Evolutionary conservation across 2,113 vertebrate species (phyloP).

Genomic region (Brachypteracias leptosomus): DNA sequence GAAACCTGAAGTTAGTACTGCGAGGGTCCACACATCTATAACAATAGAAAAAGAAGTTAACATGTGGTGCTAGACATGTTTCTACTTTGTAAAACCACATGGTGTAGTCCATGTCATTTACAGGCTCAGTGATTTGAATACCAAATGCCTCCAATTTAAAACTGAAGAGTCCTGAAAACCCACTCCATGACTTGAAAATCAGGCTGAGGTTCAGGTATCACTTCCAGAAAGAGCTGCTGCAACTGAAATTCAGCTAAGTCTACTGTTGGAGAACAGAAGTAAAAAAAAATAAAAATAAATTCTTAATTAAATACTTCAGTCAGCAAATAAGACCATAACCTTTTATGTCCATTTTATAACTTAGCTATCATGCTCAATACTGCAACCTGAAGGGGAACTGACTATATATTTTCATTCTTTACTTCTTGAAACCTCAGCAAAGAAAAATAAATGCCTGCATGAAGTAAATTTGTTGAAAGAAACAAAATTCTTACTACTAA

Average conservation of each 20-base stretch:
- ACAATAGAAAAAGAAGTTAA: background rate
- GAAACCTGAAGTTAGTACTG: background rate
- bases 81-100: background rate
- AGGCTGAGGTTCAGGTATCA: background rate
- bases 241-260: background rate
- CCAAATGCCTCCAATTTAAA: background rate
- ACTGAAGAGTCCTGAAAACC: background rate
- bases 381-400: background rate
- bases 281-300: too few relatives aligned
- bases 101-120: background rate
- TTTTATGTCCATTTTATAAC: background rate
- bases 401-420: background rate
- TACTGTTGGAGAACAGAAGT: background rate
- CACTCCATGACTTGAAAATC: background rate
- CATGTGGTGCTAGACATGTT: accelerated
- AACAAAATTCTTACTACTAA: background rate
- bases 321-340: background rate
- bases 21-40: accelerated
- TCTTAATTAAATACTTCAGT: background rate
- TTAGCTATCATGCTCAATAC: background rate
- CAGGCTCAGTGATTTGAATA: background rate
- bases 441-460: background rate
- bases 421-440: background rate
- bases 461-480: background rate
- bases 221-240: background rate